Evolutionary conservation across 2,797 vertebrate genomes (phyloP), one percentile per base, ranked within the genome.

Genomic region (Rallus crepitans): DNA sequence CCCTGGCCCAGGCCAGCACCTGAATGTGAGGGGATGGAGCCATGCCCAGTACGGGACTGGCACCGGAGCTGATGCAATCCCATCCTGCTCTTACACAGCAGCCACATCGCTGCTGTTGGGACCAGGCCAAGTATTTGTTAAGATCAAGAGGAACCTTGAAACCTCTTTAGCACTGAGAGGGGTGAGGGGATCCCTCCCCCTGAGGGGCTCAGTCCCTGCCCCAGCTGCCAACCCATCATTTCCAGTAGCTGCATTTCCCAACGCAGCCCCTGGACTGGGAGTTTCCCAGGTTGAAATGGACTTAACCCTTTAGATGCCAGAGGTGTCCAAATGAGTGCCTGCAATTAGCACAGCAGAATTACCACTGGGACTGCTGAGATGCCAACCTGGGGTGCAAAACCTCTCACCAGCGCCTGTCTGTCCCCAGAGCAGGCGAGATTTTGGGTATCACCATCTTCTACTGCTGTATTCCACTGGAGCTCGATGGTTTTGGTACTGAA

Each of bases 261-360:
- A 39, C 17, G 4, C 8, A 50, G 20, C n/a, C 25, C 48, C 48
- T 47, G 11, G 27, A 63, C n/a, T 6, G 17, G n/a, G n/a, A 53
- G 9, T n/a, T 39, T 61, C 35, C 15, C 39, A 21, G 70, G 61
- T 12, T 24, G 24, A 16, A 39, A 6, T 28, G 31, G n/a, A 3
- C 3, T 66, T 59, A 57, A 73, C 76, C 31, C 59, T 31, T 24
- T 20, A 8, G 45, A 11, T 9, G 24, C 53, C 16, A 4, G 69
- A 47, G 13, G 3, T 5, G 6, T 8, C 53, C 53, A 9, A 37
- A n/a, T 20, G 1, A 19, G 60, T 10, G 5, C 48, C 14, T 9
- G 2, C 13, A 12, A 31, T 20, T n/a, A n/a, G 56, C 23, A 20
- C 11, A 4, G 1, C 0, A 4, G 39, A 30, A 17, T 27, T 4